Conservation (phyloP, 2,113 vertebrate species). For the Caretta caretta region DNA sequence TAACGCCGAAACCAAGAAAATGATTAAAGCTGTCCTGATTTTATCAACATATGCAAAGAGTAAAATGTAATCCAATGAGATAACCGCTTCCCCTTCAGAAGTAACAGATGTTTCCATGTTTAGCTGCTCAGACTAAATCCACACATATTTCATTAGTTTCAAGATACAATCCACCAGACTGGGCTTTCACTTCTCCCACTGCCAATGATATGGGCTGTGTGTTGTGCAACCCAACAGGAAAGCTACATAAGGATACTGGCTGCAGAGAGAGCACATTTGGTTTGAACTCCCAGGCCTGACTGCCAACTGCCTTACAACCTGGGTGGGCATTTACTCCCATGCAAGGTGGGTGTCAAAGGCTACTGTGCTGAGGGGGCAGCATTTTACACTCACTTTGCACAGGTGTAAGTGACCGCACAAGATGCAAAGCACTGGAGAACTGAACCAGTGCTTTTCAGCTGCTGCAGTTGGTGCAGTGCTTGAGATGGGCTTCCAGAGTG, state of each 20-base stretch:
- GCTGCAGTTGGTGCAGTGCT: background rate
- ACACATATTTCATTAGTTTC: background rate
- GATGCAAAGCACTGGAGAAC: background rate
- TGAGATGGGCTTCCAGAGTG: background rate
- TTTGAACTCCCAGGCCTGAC: background rate
- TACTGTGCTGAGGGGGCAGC: background rate
- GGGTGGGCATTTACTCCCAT: background rate
- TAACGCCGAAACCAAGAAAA: background rate
- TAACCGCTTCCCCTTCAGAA: slow-evolving; percentile 57
- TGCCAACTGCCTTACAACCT: accelerated
- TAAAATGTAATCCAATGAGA: background rate
- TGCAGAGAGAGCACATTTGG: background rate
- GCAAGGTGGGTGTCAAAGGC: background rate
- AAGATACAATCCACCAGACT: background rate
- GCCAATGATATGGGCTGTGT: background rate
- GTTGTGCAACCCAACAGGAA: background rate
- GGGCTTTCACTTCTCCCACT: background rate
- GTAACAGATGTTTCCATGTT: slow-evolving; percentile 53
- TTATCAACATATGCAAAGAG: slow-evolving; percentile 35
- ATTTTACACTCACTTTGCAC: background rate
- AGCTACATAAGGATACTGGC: accelerated
- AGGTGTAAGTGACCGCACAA: background rate
- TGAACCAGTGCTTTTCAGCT: background rate
- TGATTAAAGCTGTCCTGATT: background rate
- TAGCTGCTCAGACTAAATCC: background rate